These are phyloP conservation scores for Coendou prehensilis DNA, from an alignment of 2,797 vertebrate genomes.

Conservation along the genomic window DNA sequence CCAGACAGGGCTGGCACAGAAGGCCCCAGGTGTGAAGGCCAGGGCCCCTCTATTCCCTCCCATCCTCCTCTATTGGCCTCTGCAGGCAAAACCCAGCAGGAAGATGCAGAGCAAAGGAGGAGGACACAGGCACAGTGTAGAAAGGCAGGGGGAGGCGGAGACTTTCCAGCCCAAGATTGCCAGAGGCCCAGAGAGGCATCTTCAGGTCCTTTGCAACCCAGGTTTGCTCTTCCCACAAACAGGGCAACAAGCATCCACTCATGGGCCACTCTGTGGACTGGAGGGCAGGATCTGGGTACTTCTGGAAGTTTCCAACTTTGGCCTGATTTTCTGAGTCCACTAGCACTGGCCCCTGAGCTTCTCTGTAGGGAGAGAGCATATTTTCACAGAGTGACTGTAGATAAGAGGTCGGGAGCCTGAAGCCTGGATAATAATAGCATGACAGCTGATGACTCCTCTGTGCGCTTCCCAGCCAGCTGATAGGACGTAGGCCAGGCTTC, in stretches of 20 bases:
- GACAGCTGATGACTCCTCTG: conserved; percentile 17
- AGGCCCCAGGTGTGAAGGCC: accelerated
- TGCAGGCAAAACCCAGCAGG: background rate
- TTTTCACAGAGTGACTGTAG: background rate
- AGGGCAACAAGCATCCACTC: background rate
- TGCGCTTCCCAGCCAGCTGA: background rate
- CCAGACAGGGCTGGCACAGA: background rate
- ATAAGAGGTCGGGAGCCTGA: conserved; percentile 57
- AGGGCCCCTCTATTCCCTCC: background rate
- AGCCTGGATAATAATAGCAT: conserved; percentile 61
- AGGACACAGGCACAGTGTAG: background rate
- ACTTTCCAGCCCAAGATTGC: background rate
- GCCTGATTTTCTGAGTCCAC: background rate
- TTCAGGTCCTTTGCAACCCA: background rate
- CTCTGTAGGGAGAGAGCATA: background rate
- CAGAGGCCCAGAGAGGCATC: background rate
- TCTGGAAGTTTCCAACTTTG: background rate
- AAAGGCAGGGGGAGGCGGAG: background rate
- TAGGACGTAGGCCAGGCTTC: background rate
- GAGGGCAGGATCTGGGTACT: background rate
- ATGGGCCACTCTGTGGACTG: accelerated
- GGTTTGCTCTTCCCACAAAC: accelerated
- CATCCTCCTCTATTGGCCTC: background rate
- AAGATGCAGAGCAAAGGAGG: background rate
- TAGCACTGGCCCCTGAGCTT: background rate